Base-by-base conservation (phyloP, 2,888 invertebrate genomes). In the Drosophila parthenogenetica region DNA sequence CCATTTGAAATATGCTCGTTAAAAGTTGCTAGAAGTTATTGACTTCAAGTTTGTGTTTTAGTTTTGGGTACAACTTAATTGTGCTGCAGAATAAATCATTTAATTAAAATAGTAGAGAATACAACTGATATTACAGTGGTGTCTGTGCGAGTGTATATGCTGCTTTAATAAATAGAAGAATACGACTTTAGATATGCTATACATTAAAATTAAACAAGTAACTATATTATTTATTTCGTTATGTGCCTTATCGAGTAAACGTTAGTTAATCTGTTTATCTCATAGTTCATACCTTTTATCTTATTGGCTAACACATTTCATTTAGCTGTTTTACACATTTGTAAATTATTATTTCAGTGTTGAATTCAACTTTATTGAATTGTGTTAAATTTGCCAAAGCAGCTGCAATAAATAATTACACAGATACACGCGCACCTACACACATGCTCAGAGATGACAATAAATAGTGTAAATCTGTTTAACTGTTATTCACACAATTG, bases 401-500 rank as follows among this genome's bases (percentile, higher is more conserved):
- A 35, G 16, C 35, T 19, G 5, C 11, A 4, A 43, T 25, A 40
- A 53, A 59, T 14, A 59, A 37, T 46, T 29, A 11, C 13, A 39
- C 29, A 50, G 17, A 16, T 2, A 50, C n/a, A 25, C 11, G 50
- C 3, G 25, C 53, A 53, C 8, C 45, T 10, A 39, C 3, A 43
- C 53, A 53, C 8, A 25, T 29, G 19, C n/a, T 35, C 62, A 57
- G 63, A 59, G 46, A 54, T 50, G 35, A 58, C 64, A 51, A 65
- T 70, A 75, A 80, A 80, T 86, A 71, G 42, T 75, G 60, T 63
- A 70, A 82, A 88, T 82, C 86, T 83, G 81, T 69, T 68, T 64
- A 68, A 64, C 69, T 77, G 82, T 86, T 82, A 67, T 82, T 63
- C 77, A 70, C 61, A 82, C 86, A 82, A 76, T 85, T 85, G 77